Conservation (phyloP, 2,888 invertebrate species). For the Apamea anceps region DNA sequence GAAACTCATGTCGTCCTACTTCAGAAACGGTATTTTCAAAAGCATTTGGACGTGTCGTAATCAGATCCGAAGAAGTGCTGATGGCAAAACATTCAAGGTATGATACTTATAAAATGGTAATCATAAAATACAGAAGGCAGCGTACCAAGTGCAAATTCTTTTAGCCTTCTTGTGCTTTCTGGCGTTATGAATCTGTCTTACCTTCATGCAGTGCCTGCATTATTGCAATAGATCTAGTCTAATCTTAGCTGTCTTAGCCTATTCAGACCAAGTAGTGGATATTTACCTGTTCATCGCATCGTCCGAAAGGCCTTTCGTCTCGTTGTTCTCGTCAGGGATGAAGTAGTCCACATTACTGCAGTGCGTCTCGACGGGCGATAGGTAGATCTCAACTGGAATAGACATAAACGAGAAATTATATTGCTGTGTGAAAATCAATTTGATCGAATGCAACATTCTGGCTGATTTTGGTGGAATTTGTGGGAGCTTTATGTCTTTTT, state of each 20-base stretch:
- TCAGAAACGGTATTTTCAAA: background rate
- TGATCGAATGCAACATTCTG: background rate
- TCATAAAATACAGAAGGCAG: background rate
- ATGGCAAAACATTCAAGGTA: background rate
- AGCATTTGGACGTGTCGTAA: background rate
- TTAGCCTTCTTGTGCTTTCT: background rate
- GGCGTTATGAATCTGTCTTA: background rate
- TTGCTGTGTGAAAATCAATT: background rate
- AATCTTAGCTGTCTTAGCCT: background rate
- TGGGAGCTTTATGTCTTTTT: background rate
- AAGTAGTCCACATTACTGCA: slow-evolving; percentile 98
- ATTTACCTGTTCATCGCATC: slow-evolving; percentile 96
- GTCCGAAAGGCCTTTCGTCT: slow-evolving; percentile 94
- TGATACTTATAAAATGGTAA: background rate
- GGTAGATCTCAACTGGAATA: slow-evolving; percentile 95
- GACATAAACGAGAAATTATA: slow-evolving; percentile 67
- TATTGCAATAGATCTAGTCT: background rate
- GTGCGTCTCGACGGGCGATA: slow-evolving; percentile 98
- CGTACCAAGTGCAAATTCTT: background rate
- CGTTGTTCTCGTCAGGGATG: slow-evolving; percentile 96
- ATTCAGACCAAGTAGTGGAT: background rate
- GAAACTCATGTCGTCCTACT: background rate
- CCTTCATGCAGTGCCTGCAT: background rate
- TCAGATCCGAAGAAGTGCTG: background rate
- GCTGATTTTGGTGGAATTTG: background rate